Percentiles rank a stretch among this genome's conserved stretches.
Conservation (phyloP, 2,113 vertebrate species). For the Hemiscyllium ocellatum region DNA sequence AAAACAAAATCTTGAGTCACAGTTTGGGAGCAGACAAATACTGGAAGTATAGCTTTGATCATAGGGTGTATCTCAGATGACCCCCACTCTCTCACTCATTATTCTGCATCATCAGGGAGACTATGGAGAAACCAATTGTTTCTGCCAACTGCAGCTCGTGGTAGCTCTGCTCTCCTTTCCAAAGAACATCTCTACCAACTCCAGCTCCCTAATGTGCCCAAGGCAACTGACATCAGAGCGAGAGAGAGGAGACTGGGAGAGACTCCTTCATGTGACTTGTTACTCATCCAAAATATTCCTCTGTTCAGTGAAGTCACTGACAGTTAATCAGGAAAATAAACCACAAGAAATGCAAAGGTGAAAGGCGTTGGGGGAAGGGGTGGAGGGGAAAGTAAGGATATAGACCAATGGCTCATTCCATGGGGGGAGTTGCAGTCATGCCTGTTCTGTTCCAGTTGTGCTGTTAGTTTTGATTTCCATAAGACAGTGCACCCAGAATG, state of each 20-base stretch:
- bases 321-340: neutral
- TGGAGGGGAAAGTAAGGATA: neutral
- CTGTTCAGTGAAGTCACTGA: neutral
- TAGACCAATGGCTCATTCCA: constrained; percentile 4
- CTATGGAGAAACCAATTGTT: neutral
- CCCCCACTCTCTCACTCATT: neutral
- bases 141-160: neutral
- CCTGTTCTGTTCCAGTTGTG: neutral
- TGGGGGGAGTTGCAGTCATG: neutral
- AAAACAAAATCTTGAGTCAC: neutral
- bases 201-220: neutral
- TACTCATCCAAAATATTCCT: neutral
- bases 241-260: neutral
- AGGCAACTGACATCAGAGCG: neutral
- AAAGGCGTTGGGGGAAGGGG: no score
- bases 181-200: neutral
- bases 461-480: neutral
- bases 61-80: neutral
- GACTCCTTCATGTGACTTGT: neutral
- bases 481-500: neutral
- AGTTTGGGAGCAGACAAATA: neutral
- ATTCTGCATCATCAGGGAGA: neutral
- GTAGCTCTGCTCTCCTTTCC: neutral
- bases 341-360: neutral
- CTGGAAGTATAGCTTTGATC: neutral